A percentile compares a stretch with the other conserved stretches of the same genome.
phyloP scores from a whole-genome alignment of 2,113 vertebrate species.

The Antechinus stuartii region DNA sequence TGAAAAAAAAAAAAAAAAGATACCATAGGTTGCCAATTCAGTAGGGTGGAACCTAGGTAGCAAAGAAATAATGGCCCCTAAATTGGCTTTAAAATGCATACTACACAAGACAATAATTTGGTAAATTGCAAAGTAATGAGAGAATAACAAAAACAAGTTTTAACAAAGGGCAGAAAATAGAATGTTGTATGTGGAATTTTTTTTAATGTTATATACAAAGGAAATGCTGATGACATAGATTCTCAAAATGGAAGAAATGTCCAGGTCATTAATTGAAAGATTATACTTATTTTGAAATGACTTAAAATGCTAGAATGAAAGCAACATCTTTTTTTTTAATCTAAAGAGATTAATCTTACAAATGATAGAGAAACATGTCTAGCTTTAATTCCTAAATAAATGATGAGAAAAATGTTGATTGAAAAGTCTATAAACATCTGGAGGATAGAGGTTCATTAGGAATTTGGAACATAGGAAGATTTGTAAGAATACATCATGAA shows the following conservation, averaged over 20 bases:
- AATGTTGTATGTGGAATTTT: fast-evolving
- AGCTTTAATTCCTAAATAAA: no score
- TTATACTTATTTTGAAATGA: background rate
- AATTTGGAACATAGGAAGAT: background rate
- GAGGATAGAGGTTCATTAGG: background rate
- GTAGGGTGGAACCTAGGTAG: background rate
- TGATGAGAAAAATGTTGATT: background rate
- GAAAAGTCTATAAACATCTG: constrained; percentile 1
- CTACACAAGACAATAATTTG: constrained; percentile 1
- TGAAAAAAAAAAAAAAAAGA: background rate
- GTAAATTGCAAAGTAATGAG: background rate
- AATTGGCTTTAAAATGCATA: background rate
- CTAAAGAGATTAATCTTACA: background rate
- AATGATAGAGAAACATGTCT: background rate
- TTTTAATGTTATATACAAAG: background rate
- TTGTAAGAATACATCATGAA: background rate
- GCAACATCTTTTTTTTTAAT: background rate
- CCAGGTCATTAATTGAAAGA: background rate
- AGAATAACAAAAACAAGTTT: background rate
- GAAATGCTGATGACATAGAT: background rate
- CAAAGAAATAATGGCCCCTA: background rate
- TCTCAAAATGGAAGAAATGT: background rate
- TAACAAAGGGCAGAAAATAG: background rate
- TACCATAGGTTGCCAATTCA: no score
- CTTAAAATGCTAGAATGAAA: background rate